A percentile compares a stretch with the other conserved stretches of the same genome.
Evolutionary conservation across 2,113 vertebrate genomes (phyloP).

Genomic region (Cyprinus carpio): DNA sequence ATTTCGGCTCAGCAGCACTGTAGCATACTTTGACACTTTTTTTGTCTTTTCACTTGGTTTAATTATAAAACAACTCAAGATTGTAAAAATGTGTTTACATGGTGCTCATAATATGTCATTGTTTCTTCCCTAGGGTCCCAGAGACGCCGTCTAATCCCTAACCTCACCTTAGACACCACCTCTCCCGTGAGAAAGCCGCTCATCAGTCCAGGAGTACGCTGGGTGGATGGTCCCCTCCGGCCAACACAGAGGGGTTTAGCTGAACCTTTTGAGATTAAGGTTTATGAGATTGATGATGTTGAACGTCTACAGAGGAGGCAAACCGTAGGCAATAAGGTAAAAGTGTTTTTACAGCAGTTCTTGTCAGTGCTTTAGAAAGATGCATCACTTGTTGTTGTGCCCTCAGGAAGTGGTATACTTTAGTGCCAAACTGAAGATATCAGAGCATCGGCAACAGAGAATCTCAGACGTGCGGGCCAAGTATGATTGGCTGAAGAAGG

Average conservation of each 20-base stretch:
- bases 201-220: conserved; percentile 83
- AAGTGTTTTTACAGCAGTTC: background rate
- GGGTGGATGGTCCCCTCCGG: conserved; percentile 92
- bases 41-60: background rate
- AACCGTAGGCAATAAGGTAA: conserved; percentile 83
- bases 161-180: conserved; percentile 84
- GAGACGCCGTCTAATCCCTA: conserved; percentile 88
- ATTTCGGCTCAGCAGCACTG: background rate
- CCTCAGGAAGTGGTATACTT: conserved; percentile 83
- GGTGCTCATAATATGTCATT: conserved; percentile 31
- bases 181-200: conserved; percentile 86
- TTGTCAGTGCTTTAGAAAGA: background rate
- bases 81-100: background rate
- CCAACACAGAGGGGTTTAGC: conserved; percentile 76
- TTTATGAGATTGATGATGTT: conserved; percentile 98
- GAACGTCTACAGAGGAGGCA: conserved; percentile 89
- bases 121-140: conserved; percentile 81
- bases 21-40: background rate
- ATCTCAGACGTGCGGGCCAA: conserved; percentile 92
- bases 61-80: background rate
- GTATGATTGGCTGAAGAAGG: conserved; percentile 94
- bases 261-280: conserved; percentile 97
- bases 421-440: conserved; percentile 87
- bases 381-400: background rate
- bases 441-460: conserved; percentile 94